phyloP scores from a whole-genome alignment of 2,797 vertebrate genomes.

The Acomys russatus region DNA sequence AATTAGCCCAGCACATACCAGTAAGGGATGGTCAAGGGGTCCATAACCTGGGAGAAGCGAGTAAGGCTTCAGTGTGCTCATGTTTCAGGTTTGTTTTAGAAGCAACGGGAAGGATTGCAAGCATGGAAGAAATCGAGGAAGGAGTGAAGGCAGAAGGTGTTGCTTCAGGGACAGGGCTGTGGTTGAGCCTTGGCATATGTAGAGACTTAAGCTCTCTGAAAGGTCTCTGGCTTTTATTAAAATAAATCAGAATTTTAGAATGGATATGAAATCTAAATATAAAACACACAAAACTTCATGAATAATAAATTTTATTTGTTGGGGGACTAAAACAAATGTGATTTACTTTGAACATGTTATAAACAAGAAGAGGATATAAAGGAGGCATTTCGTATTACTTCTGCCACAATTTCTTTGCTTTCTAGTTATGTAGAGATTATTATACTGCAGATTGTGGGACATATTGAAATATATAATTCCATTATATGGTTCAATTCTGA shows the following conservation, averaged over 20 bases:
- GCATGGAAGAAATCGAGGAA: not conserved
- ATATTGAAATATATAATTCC: slow-evolving; percentile 24
- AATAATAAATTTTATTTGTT: not conserved
- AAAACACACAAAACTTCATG: not conserved
- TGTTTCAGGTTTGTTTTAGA: not conserved
- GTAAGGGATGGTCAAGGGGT: not conserved
- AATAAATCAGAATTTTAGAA: not conserved
- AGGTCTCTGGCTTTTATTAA: not conserved
- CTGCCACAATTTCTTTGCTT: slow-evolving; percentile 8
- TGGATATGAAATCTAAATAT: not conserved
- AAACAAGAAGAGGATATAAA: not conserved
- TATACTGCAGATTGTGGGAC: not conserved
- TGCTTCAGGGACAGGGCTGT: not conserved
- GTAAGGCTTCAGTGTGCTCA: not conserved
- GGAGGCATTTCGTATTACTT: not conserved
- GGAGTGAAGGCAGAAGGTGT: not conserved
- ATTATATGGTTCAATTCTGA: slow-evolving; percentile 13
- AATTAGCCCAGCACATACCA: not conserved
- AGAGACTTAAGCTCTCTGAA: not conserved
- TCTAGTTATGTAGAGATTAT: slow-evolving; percentile 18
- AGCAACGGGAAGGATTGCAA: not conserved
- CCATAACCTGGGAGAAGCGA: not conserved
- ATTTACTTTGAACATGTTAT: not conserved
- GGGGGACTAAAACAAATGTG: not conserved
- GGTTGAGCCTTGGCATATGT: not conserved